Base-by-base conservation (phyloP, 2,113 vertebrate genomes). In the Protomyctophum bolini region DNA sequence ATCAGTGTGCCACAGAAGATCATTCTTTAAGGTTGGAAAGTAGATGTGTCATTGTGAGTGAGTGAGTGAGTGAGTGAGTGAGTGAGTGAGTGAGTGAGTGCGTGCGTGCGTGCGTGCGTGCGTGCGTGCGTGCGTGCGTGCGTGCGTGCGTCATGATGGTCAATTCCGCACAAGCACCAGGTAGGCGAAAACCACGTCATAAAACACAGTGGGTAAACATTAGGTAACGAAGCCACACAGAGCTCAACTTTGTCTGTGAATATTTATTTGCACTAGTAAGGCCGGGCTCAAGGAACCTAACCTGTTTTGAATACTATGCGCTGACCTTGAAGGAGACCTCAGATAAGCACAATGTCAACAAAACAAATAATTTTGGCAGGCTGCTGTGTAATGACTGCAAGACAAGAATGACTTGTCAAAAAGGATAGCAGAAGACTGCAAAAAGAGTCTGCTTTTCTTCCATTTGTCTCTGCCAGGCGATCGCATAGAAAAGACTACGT, bases 191-290 rank as follows among this genome's bases (percentile, higher is more conserved):
- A 72, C 72, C 29, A 61, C 14, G 14, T 83, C 70, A 81, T 49
- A 62, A 52, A 41, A 66, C 67, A 56, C 29, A 48, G 21, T 63
- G 33, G 14, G 73, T 72, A 83, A 85, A 87, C 72, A 84, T 12
- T 50, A 68, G 68, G 54, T 56, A 48, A 41, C 41, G 33, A 33
- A 58, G 58, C 50, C 61, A 54, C 33, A 63, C 15, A 48, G 5
- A 29, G 15, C 59, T 58, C 12, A 52, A 63, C n/a, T 10, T 48
- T 28, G 56, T 51, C n/a, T 58, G 10, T 74, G 72, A 81, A 57
- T 80, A 65, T 82, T 86, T 72, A 72, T 81, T 72, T 65, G 52
- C 72, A 77, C 56, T 70, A 76, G 57, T 0, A 56, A 69, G 66
- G 62, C 29, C 45, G 7, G 50, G 61, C 52, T 78, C 63, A 71